Base-by-base conservation (phyloP, 2,888 invertebrate species). In the Orchestes rusci region DNA sequence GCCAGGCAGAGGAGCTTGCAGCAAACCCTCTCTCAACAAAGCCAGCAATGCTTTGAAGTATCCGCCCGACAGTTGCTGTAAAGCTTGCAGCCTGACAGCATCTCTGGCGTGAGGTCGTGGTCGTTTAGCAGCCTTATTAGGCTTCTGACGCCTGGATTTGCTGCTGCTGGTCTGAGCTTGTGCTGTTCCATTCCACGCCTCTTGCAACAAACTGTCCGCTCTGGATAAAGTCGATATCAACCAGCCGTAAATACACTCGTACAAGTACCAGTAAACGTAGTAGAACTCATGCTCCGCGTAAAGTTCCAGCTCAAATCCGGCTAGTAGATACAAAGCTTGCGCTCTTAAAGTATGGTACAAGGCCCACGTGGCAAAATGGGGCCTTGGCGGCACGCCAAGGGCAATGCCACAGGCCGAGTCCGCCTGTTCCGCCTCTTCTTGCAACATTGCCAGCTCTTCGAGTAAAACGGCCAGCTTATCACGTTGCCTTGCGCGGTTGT, bases 251-350 rank as follows among this genome's bases (percentile, higher is more conserved):
- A 96, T 72, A 66, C 93, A 89, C 71, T 96, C 95, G 68, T 92
- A 91, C 17, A 96, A 73, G 68, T 94, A 93, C 93, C 93, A 94
- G 69, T 86, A 97, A 56, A 96, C 87, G 65, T 94, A 95, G 59
- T 93, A 84, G 68, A 90, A 96, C 71, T 99, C 97, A 65, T 96
- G 95, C 16, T 87, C 83, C 45, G 93, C 91, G 70, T 96, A 97
- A 20, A 99, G 72, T 67, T 97, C 95, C 41, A 97, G 74, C 65
- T 96, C 95, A 59, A 99, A 88, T 1, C 96, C 96, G 16, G 93
- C 85, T 56, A 96, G 76, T 27, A 95, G 74, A 68, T 93, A 96
- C 63, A 92, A 84, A 58, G 93, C 85, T 92, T 96, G 95, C 20
- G 92, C 82, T 32, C 86, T 73, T 36, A 94, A 74, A 33, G 93